Evolutionary conservation across 2,797 vertebrate species (phyloP).

Genomic region (Danio aesculapii): DNA sequence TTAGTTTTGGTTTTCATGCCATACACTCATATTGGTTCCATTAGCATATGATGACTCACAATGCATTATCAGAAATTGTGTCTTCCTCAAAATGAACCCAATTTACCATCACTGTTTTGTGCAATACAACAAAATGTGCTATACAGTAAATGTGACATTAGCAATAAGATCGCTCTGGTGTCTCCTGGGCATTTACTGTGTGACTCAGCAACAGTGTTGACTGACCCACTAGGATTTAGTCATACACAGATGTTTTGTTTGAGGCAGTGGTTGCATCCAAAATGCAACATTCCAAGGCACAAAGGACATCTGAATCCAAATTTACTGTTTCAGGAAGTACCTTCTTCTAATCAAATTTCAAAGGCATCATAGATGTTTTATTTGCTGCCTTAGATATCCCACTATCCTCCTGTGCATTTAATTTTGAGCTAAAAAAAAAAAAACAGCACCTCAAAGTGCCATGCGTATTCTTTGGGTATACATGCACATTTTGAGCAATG

Average conservation of each 20-base stretch:
- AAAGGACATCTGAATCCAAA: no score
- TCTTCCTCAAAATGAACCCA: background rate
- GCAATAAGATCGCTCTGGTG: constrained; percentile 10
- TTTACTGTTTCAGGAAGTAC: no score
- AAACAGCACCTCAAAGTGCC: no score
- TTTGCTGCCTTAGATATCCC: no score
- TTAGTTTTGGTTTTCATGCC: background rate
- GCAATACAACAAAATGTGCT: constrained; percentile 18
- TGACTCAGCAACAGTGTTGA: constrained; percentile 16
- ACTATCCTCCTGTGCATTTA: no score
- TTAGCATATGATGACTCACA: background rate
- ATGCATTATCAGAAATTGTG: background rate
- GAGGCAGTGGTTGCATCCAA: no score
- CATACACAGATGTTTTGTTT: constrained; percentile 23
- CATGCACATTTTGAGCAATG: no score
- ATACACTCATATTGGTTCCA: background rate
- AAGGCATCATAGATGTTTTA: no score
- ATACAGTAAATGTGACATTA: constrained; percentile 13
- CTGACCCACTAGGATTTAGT: constrained; percentile 26
- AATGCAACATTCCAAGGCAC: no score
- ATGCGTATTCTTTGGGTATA: no score
- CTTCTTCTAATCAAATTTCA: no score
- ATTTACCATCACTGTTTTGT: constrained; percentile 7
- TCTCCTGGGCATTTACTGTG: constrained; percentile 12
- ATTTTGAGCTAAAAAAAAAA: no score